Evolutionary conservation across 2,888 invertebrate species (phyloP).

Genomic region (Patella pellucida): DNA sequence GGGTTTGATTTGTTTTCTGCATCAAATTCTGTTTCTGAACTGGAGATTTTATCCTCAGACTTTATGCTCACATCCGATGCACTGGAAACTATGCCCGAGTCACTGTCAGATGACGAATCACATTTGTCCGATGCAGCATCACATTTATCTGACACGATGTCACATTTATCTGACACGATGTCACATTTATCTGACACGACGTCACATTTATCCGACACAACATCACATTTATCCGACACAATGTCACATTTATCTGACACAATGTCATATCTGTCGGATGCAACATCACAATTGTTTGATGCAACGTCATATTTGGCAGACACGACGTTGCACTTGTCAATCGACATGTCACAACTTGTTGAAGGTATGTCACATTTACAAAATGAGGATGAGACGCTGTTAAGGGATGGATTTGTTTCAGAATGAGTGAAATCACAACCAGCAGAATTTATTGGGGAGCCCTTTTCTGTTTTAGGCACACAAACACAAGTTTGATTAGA

Average conservation of each 20-base stretch:
- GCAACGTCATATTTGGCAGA: not conserved
- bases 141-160: not conserved
- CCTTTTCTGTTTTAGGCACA: no score
- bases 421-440: not conserved
- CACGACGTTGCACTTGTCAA: not conserved
- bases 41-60: not conserved
- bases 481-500: no score
- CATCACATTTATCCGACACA: not conserved
- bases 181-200: not conserved
- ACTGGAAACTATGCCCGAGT: conserved; percentile 36
- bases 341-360: no score
- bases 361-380: no score
- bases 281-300: not conserved
- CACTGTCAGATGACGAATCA: conserved; percentile 40
- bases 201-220: not conserved
- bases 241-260: not conserved
- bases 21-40: conserved; percentile 13
- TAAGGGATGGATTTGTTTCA: not conserved
- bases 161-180: not conserved
- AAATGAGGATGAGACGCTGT: no score
- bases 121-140: conserved; percentile 27
- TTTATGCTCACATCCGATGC: conserved; percentile 21
- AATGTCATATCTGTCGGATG: not conserved
- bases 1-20: not conserved
- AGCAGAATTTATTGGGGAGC: no score